phyloP scores from a whole-genome alignment of 2,888 invertebrate genomes.

The Ormyrus labotus region DNA sequence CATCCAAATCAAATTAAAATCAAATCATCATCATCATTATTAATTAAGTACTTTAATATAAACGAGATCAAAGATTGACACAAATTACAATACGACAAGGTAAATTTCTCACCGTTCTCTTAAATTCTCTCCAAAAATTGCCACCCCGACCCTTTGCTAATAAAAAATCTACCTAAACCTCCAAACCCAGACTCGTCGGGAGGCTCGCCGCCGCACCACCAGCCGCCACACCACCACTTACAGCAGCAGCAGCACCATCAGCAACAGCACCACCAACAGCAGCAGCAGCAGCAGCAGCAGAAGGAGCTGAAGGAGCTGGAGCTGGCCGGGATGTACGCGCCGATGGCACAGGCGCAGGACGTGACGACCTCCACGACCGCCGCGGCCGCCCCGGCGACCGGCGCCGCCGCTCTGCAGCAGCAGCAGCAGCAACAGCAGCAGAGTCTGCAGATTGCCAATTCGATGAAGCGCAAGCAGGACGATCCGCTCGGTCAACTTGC shows the following conservation, averaged over 20 bases:
- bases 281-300: slow-evolving; percentile 76
- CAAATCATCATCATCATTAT: too few species aligned
- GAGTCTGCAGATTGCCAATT: slow-evolving; percentile 68
- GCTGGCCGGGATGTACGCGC: slow-evolving; percentile 72
- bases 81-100: too few species aligned
- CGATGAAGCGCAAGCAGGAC: slow-evolving; percentile 70
- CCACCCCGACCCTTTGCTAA: too few species aligned
- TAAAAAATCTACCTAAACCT: background rate
- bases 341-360: slow-evolving; percentile 75
- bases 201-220: slow-evolving; percentile 74
- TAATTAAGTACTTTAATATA: too few species aligned
- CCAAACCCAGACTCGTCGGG: slow-evolving; percentile 72
- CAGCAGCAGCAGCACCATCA: slow-evolving; percentile 65
- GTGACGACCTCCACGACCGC: slow-evolving; percentile 74
- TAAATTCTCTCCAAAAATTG: too few species aligned
- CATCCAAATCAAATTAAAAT: too few species aligned
- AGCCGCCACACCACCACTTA: slow-evolving; percentile 73
- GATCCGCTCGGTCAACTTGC: slow-evolving; percentile 69
- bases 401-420: slow-evolving; percentile 56
- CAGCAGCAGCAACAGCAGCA: slow-evolving; percentile 76
- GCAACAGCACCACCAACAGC: slow-evolving; percentile 68
- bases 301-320: slow-evolving; percentile 74
- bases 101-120: too few species aligned
- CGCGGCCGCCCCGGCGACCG: slow-evolving; percentile 48
- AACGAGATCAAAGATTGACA: too few species aligned